Evolutionary conservation across 2,113 vertebrate genomes (phyloP), one percentile per base, ranked within the genome.

Genomic region (Toxotes chatareus): DNA sequence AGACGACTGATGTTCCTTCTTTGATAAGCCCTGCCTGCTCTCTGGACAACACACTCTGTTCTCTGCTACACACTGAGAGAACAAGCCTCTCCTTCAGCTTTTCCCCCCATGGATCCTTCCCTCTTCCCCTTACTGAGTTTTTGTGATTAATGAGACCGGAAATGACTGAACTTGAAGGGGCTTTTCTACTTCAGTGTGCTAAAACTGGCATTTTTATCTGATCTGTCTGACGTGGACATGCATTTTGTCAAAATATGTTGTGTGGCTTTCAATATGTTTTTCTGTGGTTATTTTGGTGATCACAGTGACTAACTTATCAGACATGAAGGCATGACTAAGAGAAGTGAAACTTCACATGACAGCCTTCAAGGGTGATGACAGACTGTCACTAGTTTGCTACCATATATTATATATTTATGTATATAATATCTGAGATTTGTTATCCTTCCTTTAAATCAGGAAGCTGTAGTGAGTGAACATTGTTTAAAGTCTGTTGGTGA

Each of bases 281-380:
- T 47, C 34, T 61, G 31, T 49, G 36, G 21, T 73, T 53, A 10
- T 23, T 80, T 62, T 23, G 36, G 27, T 46, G 0, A 42, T 61
- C 21, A 7, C 21, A 14, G 0, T 55, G 27, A 36, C 6, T 60
- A 13, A 63, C n/a, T 42, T 1, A 3, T 2, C 10, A 57, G 21
- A 62, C 36, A 47, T 8, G 5, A n/a, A 0, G 4, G 21, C 3
- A 19, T 5, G n/a, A 78, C 44, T 55, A 73, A 32, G 55, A 68
- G 71, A 89, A 82, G 71, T 77, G 64, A 82, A 82, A 84, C 44
- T 36, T 56, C n/a, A 56, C 46, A 49, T 31, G 38, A 19, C 0
- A 53, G 7, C 4, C 44, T 71, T 62, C 16, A 62, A 62, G 13
- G 19, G 53, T 62, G 36, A 10, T 23, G 1, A 40, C 13, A 32